Percentiles rank a stretch among this genome's conserved stretches.
phyloP scores from a whole-genome alignment of 2,797 vertebrate genomes.

The Gadopsis marmoratus region DNA sequence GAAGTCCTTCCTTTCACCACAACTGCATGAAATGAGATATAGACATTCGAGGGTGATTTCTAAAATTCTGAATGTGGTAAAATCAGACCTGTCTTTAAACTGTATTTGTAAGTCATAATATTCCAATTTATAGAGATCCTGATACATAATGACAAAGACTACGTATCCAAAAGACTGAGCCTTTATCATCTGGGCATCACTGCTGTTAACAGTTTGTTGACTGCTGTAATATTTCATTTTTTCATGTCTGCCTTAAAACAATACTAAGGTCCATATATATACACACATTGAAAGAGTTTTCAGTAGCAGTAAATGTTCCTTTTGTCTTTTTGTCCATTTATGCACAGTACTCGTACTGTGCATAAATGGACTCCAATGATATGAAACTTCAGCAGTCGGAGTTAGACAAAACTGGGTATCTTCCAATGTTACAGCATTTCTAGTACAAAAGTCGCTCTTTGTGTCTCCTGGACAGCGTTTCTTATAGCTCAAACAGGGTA shows the following conservation, averaged over 20 bases:
- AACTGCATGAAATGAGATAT: constrained; percentile 7
- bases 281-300: neutral
- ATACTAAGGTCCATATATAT: neutral
- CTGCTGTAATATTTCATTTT: neutral
- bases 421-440: neutral
- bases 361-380: neutral
- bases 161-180: neutral
- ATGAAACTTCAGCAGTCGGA: neutral
- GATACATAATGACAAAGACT: neutral
- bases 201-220: neutral
- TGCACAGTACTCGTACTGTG: neutral
- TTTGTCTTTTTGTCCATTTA: neutral
- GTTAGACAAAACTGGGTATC: neutral
- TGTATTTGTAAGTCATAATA: neutral
- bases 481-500: neutral
- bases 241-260: neutral
- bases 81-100: neutral
- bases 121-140: too few species aligned
- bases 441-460: neutral
- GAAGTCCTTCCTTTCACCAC: constrained; percentile 36
- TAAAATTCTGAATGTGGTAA: neutral
- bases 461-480: neutral
- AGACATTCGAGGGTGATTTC: neutral
- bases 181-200: neutral
- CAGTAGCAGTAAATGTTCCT: neutral